Base-by-base conservation (phyloP, 1,140 invertebrate species). In the Grapholita molesta region DNA sequence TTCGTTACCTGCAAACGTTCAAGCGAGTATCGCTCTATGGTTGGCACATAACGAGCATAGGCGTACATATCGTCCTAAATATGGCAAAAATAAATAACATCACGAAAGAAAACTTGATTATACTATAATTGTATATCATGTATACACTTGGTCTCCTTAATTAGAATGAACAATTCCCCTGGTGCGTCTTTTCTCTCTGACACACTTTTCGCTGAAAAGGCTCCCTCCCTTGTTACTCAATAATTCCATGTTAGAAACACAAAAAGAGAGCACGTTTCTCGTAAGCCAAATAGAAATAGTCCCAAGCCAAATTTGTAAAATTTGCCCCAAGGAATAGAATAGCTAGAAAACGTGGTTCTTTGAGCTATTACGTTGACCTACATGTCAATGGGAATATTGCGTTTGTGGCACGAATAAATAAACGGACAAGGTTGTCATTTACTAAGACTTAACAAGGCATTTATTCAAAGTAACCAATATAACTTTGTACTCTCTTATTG, bases 351-450 rank as follows among this genome's bases (percentile, higher is more conserved):
- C 12, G 24, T 25, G 28, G 28, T 28, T 57, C 23, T 24, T 28
- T 25, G 25, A 42, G 15, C 38, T 15, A 42, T n/a, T 15, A 15
- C 38, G 11, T 57, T 57, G 53, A 57, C 53, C 53, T 57, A 57
- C 1, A 42, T 42, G 38, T 42, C 38, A 57, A 57, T 55, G 53
- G 53, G 53, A 2, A 55, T 57, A 57, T 57, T 57, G 53, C 53
- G 53, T 57, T 57, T 57, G 53, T 25, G 53, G 23, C 5, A 28
- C 23, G 53, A 57, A 57, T 57, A 57, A 25, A 24, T 12, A 28
- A 57, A 24, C 53, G 12, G 0, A 24, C 38, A n/a, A 38, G n/a
- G n/a, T 5, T 15, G 38, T 15, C 4, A n/a, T 42, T 42, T 18
- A 42, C 38, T 1, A 42, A 42, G 15, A 12, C 5, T 42, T 15